Percentiles rank a stretch among this genome's conserved stretches.
Conservation (phyloP, 2,888 invertebrate species). For the Amblyjoppa proteus region DNA sequence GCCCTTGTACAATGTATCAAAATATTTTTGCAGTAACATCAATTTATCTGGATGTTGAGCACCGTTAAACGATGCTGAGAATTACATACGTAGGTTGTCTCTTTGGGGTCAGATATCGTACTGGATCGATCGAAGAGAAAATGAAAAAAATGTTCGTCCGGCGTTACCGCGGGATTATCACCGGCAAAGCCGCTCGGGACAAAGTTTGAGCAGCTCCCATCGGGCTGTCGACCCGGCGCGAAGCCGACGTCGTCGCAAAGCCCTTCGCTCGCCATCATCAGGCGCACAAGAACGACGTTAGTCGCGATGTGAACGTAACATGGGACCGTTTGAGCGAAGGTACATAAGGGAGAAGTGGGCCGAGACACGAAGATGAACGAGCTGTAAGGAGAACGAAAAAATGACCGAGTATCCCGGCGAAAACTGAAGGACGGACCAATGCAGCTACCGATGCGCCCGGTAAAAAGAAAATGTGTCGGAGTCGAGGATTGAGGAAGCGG, state of each 20-base stretch:
- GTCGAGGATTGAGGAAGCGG: conserved; percentile 41
- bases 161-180: not conserved
- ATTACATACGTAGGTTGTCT: not conserved
- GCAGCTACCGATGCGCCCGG: conserved; percentile 16
- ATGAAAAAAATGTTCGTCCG: not conserved
- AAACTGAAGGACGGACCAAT: conserved; percentile 13
- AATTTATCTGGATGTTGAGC: too few species aligned
- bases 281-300: conserved; percentile 18
- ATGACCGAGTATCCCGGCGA: conserved; percentile 23
- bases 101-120: not conserved
- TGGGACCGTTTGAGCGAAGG: not conserved
- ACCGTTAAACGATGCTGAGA: not conserved
- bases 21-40: not conserved
- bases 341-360: not conserved
- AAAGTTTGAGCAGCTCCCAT: conserved; percentile 17
- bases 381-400: conserved; percentile 37
- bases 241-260: conserved; percentile 22
- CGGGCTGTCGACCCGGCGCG: conserved; percentile 28
- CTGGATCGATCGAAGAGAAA: not conserved
- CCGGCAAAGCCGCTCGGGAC: not conserved
- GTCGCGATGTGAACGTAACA: conserved; percentile 7
- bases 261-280: not conserved
- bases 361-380: conserved; percentile 50
- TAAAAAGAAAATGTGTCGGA: conserved; percentile 45
- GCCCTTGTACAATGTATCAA: not conserved